Evolutionary conservation across 2,888 invertebrate genomes (phyloP).

Genomic region (Encarsia formosa): DNA sequence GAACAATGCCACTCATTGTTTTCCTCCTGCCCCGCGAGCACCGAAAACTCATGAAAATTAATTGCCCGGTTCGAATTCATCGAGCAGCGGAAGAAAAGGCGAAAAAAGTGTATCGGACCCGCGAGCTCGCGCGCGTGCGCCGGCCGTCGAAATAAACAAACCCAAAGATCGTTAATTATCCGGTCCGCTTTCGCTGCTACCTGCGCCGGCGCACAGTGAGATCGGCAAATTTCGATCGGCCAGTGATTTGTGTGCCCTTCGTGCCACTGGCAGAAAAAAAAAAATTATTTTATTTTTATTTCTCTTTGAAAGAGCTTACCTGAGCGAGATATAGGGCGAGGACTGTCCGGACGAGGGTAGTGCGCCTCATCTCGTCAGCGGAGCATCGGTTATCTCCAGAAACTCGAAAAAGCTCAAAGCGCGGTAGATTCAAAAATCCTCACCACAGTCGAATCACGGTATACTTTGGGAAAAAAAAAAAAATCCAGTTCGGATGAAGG

Average conservation of each 20-base stretch:
- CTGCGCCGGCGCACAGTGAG: conserved; percentile 17
- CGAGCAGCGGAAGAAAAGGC: not conserved
- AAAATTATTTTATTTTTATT: not conserved
- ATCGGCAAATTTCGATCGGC: conserved; percentile 18
- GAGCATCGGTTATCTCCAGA: too few species aligned
- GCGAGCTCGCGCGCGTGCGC: not conserved
- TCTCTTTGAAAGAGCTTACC: conserved; percentile 25
- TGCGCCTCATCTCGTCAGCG: conserved; percentile 28
- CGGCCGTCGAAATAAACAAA: conserved; percentile 21
- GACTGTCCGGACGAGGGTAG: conserved; percentile 26
- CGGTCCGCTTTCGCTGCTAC: conserved; percentile 28
- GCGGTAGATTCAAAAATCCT: too few species aligned
- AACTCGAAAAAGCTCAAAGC: too few species aligned
- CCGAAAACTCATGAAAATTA: not conserved
- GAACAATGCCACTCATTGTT: too few species aligned
- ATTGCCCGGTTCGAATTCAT: not conserved
- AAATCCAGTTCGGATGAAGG: too few species aligned
- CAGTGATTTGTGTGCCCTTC: conserved; percentile 4
- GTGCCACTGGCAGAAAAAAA: not conserved
- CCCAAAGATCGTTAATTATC: conserved; percentile 26
- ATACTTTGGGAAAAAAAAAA: too few species aligned
- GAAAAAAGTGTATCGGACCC: not conserved
- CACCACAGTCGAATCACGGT: too few species aligned
- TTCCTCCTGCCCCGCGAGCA: too few species aligned
- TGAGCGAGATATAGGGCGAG: conserved; percentile 32